Percentiles rank a stretch among this genome's conserved stretches.
phyloP scores from a whole-genome alignment of 2,113 vertebrate species.

The Dendropsophus ebraccatus region DNA sequence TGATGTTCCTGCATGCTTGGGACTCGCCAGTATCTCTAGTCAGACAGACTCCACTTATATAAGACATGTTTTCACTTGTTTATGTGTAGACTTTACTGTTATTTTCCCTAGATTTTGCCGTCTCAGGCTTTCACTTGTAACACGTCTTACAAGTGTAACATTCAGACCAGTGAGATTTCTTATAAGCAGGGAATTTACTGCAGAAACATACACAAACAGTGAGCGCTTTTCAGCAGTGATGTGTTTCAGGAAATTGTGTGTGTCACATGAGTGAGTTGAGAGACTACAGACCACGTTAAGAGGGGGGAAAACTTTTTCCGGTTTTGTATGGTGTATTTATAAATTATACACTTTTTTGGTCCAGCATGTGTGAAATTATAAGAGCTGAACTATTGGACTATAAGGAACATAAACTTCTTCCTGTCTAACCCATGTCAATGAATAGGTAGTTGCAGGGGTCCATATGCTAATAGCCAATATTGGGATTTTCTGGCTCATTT shows the following conservation, averaged over 20 bases:
- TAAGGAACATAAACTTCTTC: no score
- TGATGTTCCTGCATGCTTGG: neutral
- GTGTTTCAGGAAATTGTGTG: neutral
- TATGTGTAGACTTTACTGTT: neutral
- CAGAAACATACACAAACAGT: neutral
- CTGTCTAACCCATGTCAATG: neutral
- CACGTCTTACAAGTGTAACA: slow-evolving; percentile 21
- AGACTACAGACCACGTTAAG: neutral
- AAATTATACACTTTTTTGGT: neutral
- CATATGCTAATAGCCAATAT: neutral
- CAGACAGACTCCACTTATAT: neutral
- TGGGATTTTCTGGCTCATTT: no score
- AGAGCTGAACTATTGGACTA: no score
- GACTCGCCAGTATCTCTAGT: neutral
- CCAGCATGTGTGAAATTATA: no score
- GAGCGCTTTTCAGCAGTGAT: neutral
- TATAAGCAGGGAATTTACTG: slow-evolving; percentile 4
- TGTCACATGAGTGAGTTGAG: neutral
- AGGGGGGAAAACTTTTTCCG: neutral
- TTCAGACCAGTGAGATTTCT: neutral
- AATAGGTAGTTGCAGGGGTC: neutral
- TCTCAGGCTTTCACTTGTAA: neutral
- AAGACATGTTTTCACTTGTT: slow-evolving; percentile 4
- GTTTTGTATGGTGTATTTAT: neutral
- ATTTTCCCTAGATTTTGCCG: neutral